phyloP scores from a whole-genome alignment of 2,888 invertebrate genomes.

The Tinea trinotella region DNA sequence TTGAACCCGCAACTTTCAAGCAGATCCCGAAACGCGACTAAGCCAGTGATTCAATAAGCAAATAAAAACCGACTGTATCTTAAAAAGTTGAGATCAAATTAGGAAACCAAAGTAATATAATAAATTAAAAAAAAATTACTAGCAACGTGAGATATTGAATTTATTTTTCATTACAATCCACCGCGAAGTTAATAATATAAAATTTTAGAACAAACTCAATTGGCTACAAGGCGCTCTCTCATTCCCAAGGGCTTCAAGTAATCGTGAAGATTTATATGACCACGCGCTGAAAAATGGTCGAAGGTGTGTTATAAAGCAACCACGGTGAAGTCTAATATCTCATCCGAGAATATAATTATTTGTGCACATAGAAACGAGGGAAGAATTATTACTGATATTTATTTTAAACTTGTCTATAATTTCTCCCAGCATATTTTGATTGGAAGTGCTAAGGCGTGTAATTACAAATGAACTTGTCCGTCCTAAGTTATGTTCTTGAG shows the following conservation, averaged over 20 bases:
- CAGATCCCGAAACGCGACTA: too few species aligned
- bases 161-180: slow-evolving; percentile 19
- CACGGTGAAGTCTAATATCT: slow-evolving; percentile 34
- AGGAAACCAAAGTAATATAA: not conserved
- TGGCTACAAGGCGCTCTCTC: slow-evolving; percentile 18
- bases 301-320: slow-evolving; percentile 40
- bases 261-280: slow-evolving; percentile 39
- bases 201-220: slow-evolving; percentile 32
- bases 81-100: too few species aligned
- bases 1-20: too few species aligned
- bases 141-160: slow-evolving; percentile 7
- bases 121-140: not conserved
- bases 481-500: slow-evolving; percentile 1
- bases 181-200: slow-evolving; percentile 33
- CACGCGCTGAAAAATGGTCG: slow-evolving; percentile 42
- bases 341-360: slow-evolving; percentile 32
- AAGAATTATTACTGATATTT: slow-evolving; percentile 19
- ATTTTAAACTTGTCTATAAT: slow-evolving; percentile 16
- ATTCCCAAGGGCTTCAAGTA: slow-evolving; percentile 32
- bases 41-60: too few species aligned
- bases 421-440: slow-evolving; percentile 6
- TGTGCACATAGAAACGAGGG: slow-evolving; percentile 20
- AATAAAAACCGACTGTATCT: too few species aligned
- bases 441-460: slow-evolving; percentile 1
- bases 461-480: not conserved